Base-by-base conservation (phyloP, 2,888 invertebrate species). In the Thymelicus sylvestris region DNA sequence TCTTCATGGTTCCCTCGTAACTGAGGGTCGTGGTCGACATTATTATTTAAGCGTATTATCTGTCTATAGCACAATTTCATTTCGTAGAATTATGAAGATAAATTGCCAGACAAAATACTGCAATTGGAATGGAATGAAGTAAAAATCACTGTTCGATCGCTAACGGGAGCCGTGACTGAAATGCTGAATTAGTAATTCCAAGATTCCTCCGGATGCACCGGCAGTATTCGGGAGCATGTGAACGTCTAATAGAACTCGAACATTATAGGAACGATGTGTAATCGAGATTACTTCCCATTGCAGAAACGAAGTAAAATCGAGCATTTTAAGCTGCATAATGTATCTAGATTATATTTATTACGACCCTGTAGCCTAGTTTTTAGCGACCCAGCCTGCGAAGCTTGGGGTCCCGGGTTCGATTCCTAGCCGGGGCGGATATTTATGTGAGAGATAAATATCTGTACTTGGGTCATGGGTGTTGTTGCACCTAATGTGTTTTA, bases 101-200 rank as follows among this genome's bases (percentile, higher is more conserved):
- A 92, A 91, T 93, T 91, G 86, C 88, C 79, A 82, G 86, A 85
- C 87, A 86, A 87, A 91, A 89, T 90, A 89, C 86, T 87, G 90
- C 90, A 90, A 89, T 91, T 79, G 91, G 90, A 90, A 91, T 90
- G 85, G 86, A 91, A 92, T 92, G 92, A 93, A 92, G 91, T 90
- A 93, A 92, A 93, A 93, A 93, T 93, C 92, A 92, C 89, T 88
- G 84, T 81, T 76, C 84, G 82, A 88, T 86, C 85, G 91, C 82
- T 84, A 85, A 82, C 82, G 83, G 79, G 82, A 77, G 83, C 81
- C 93, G 93, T 92, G 93, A 90, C 92, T 91, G 85, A 87, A 93
- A 92, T 93, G 83, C 86, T 84, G 81, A 89, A 93, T 91, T 91
- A 91, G 92, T 92, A 92, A 92, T 92, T 92, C 91, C 87, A 84